These are phyloP conservation scores for Xestia ashworthii DNA, from an alignment of 2,888 invertebrate species.

Conservation along the genomic window DNA sequence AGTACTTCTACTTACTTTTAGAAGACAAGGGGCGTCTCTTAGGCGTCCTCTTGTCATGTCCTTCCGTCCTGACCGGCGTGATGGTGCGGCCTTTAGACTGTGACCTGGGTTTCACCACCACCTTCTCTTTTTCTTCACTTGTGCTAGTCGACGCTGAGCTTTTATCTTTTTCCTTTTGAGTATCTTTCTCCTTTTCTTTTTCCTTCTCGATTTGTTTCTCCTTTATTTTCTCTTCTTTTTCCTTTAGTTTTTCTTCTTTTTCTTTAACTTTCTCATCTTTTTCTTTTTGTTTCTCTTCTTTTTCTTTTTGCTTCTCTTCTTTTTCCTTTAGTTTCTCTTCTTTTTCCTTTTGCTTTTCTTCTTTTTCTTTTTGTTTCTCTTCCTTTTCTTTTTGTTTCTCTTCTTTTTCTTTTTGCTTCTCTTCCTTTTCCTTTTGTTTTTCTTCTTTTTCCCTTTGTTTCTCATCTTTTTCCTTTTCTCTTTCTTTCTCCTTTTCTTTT, in stretches of 20 bases:
- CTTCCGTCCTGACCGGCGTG: slow-evolving; percentile 78
- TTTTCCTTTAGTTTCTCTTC: slow-evolving; percentile 70
- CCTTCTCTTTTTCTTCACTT: slow-evolving; percentile 85
- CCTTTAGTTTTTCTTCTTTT: slow-evolving; percentile 65
- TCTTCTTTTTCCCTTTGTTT: slow-evolving; percentile 69
- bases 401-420: slow-evolving; percentile 63
- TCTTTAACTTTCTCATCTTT: slow-evolving; percentile 69
- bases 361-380: neutral
- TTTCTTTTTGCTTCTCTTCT: slow-evolving; percentile 61
- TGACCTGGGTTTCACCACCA: slow-evolving; percentile 79
- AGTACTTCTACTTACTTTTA: slow-evolving; percentile 77
- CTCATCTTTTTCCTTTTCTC: neutral
- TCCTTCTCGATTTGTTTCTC: slow-evolving; percentile 68
- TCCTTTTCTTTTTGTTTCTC: slow-evolving; percentile 69
- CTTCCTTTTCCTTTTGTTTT: slow-evolving; percentile 50
- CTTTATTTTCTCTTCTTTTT: slow-evolving; percentile 67
- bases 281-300: slow-evolving; percentile 61
- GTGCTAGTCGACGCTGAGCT: slow-evolving; percentile 74
- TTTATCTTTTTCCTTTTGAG: slow-evolving; percentile 70
- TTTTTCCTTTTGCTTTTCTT: slow-evolving; percentile 41
- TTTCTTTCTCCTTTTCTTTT: slow-evolving; percentile 54
- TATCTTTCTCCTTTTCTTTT: slow-evolving; percentile 25
- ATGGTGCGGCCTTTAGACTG: slow-evolving; percentile 83
- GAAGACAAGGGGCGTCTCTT: slow-evolving; percentile 82
- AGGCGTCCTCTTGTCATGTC: slow-evolving; percentile 80